phyloP scores from a whole-genome alignment of 1,140 invertebrate genomes.

The Periplaneta americana region DNA sequence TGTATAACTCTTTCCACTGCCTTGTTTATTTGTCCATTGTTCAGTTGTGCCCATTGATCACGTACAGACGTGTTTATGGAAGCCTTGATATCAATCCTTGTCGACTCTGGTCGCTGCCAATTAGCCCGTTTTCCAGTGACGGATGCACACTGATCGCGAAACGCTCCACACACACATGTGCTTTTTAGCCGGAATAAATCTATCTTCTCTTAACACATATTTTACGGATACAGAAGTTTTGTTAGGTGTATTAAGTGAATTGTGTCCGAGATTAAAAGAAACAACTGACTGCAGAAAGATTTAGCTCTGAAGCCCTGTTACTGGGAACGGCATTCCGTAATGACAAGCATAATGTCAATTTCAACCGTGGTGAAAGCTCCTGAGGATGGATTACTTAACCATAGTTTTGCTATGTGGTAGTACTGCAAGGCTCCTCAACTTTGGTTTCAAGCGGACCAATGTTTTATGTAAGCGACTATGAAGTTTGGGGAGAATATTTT shows the following conservation, averaged over 20 bases:
- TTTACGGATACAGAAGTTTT: background rate
- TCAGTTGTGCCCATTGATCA: constrained; percentile 25
- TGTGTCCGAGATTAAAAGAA: background rate
- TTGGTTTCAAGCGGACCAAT: background rate
- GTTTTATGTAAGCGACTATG: too few species aligned
- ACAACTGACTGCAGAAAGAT: too few species aligned
- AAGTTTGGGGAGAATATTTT: too few species aligned
- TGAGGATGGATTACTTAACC: background rate
- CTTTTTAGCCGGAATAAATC: background rate
- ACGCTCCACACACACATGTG: too few species aligned
- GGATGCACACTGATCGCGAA: background rate
- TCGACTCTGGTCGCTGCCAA: constrained; percentile 9
- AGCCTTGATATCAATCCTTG: constrained; percentile 11
- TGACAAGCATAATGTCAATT: background rate
- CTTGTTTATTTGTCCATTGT: constrained; percentile 29
- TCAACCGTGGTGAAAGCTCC: too few species aligned
- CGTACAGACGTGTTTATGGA: constrained; percentile 7
- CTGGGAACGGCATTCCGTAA: background rate
- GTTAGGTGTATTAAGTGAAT: background rate
- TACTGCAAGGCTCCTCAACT: background rate
- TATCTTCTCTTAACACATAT: background rate
- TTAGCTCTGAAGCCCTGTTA: background rate
- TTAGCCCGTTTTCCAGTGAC: constrained; percentile 4
- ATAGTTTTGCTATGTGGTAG: background rate
- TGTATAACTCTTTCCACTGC: too few species aligned